Percentiles rank a stretch among this genome's conserved stretches.
phyloP scores from a whole-genome alignment of 2,797 vertebrate species.

The Sebastes jordani region DNA sequence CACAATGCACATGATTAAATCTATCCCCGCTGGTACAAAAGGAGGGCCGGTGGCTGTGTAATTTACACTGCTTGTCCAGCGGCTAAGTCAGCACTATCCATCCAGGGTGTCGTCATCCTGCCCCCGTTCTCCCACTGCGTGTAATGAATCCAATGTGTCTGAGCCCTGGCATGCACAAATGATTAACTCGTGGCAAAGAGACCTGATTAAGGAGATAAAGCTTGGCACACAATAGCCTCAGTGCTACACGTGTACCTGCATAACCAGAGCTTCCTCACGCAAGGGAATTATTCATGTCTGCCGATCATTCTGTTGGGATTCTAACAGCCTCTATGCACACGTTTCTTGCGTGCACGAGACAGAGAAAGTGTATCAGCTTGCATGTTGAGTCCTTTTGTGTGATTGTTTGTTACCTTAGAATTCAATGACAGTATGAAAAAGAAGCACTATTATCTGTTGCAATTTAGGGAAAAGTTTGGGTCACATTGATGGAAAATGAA shows the following conservation, averaged over 20 bases:
- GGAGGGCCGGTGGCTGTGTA: conserved; percentile 36
- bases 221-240: conserved; percentile 68
- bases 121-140: conserved; percentile 63
- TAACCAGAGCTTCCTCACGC: conserved; percentile 66
- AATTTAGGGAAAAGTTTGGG: background rate
- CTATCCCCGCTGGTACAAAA: conserved; percentile 25
- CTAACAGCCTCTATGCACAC: background rate
- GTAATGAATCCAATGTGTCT: conserved; percentile 69
- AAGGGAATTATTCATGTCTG: conserved; percentile 55
- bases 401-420: background rate
- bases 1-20: conserved; percentile 36
- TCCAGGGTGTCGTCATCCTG: conserved; percentile 53
- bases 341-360: conserved; percentile 1
- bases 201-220: conserved; percentile 79
- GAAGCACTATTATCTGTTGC: background rate
- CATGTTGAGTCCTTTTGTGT: background rate
- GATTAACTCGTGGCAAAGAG: conserved; percentile 75
- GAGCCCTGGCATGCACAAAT: conserved; percentile 73
- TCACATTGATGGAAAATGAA: background rate
- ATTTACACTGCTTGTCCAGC: conserved; percentile 50
- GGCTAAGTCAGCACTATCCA: conserved; percentile 52
- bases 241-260: conserved; percentile 65
- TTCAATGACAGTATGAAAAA: background rate
- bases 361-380: background rate
- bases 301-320: conserved; percentile 17